Percentiles rank a stretch among this genome's conserved stretches.
These are phyloP conservation scores for Electrona antarctica DNA, from an alignment of 2,113 vertebrate genomes.

Conservation along the genomic window DNA sequence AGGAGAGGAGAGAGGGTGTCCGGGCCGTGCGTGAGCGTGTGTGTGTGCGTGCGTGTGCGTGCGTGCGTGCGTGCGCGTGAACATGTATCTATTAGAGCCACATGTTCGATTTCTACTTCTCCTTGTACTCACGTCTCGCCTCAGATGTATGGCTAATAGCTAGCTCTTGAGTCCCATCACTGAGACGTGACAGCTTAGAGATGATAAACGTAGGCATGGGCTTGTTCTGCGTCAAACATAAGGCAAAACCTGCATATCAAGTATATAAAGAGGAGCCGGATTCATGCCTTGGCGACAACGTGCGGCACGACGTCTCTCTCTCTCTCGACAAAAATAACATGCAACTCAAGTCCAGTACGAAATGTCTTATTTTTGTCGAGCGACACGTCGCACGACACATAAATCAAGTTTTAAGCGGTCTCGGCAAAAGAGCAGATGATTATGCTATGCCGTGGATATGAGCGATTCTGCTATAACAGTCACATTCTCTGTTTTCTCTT, in stretches of 20 bases:
- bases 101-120: constrained; percentile 87
- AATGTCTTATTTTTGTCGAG: no score
- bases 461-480: constrained; percentile 60
- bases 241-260: constrained; percentile 82
- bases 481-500: constrained; percentile 43
- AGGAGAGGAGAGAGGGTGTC: constrained; percentile 87
- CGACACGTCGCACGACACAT: no score
- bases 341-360: no score
- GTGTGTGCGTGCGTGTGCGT: not conserved
- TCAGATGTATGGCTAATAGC: constrained; percentile 84
- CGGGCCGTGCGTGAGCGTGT: constrained; percentile 31
- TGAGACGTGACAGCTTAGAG: constrained; percentile 87
- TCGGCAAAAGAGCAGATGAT: constrained; percentile 53
- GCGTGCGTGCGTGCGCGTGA: constrained; percentile 7
- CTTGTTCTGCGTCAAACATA: constrained; percentile 87
- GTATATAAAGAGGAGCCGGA: constrained; percentile 54
- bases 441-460: constrained; percentile 34
- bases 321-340: no score
- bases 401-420: no score
- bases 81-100: constrained; percentile 86
- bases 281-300: no score
- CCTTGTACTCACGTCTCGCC: constrained; percentile 80
- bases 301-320: no score
- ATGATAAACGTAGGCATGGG: constrained; percentile 89
- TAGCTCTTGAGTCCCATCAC: constrained; percentile 87